These are phyloP conservation scores for Notoglanidium macrostoma DNA, from an alignment of 2,797 vertebrate genomes.

Conservation along the genomic window DNA sequence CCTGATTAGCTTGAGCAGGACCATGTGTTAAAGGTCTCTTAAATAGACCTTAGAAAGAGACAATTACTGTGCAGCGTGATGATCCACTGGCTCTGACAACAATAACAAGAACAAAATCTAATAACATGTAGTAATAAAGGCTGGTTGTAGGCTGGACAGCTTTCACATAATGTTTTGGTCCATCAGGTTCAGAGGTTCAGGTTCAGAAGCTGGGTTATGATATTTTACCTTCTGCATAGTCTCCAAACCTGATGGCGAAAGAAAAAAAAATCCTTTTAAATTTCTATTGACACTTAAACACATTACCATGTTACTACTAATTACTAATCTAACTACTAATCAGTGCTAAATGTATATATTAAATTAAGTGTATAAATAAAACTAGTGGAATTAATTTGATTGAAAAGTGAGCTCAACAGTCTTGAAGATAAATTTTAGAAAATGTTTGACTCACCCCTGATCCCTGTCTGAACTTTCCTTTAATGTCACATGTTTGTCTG, in stretches of 20 bases:
- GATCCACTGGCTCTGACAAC: not conserved
- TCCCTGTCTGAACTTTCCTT: constrained; percentile 10
- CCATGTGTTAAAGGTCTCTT: not conserved
- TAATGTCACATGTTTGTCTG: not conserved
- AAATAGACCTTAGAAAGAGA: no score
- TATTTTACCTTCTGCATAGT: not conserved
- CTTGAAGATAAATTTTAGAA: not conserved
- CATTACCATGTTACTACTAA: not conserved
- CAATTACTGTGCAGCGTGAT: not conserved
- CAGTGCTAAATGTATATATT: not conserved
- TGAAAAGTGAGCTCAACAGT: not conserved
- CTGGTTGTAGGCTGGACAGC: not conserved
- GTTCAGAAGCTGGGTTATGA: not conserved
- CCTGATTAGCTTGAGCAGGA: not conserved
- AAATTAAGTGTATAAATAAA: not conserved
- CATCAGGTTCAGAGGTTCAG: not conserved
- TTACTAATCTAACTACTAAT: not conserved
- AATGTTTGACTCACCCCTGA: constrained; percentile 24
- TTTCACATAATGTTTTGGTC: not conserved
- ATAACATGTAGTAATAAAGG: not conserved
- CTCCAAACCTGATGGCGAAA: not conserved
- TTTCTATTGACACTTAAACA: not conserved
- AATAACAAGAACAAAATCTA: not conserved
- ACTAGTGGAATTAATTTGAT: not conserved
- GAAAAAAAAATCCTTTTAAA: not conserved